Evolutionary conservation across 2,113 vertebrate genomes (phyloP).

Genomic region (Nothocercus julius): DNA sequence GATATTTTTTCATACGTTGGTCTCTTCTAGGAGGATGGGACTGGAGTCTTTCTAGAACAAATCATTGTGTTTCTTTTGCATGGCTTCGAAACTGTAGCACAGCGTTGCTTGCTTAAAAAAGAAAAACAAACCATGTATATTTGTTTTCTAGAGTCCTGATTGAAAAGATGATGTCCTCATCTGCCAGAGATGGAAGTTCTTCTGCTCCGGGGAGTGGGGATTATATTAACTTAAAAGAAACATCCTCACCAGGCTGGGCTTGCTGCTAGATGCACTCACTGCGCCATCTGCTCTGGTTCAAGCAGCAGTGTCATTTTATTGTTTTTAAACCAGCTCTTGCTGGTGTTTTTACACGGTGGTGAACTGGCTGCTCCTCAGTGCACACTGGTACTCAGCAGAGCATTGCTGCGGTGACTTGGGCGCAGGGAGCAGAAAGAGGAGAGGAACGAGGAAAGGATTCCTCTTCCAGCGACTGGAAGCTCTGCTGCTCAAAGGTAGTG

Average conservation of each 20-base stretch:
- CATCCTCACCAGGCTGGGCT: constrained; percentile 67
- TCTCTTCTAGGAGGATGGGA: not conserved
- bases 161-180: constrained; percentile 82
- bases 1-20: not conserved
- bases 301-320: not conserved
- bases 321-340: not conserved
- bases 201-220: constrained; percentile 72
- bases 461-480: not conserved
- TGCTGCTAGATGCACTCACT: constrained; percentile 68
- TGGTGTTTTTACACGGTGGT: not conserved
- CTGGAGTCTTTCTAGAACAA: not conserved
- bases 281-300: not conserved
- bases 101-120: too few relatives aligned
- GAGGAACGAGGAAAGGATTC: not conserved
- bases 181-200: constrained; percentile 46
- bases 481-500: not conserved
- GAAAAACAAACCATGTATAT: not conserved
- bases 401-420: not conserved
- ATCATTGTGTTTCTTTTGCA: not conserved
- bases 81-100: not conserved
- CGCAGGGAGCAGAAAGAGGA: not conserved
- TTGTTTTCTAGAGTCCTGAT: constrained; percentile 77
- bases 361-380: not conserved
- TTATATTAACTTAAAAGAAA: constrained; percentile 77
- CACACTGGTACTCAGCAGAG: not conserved